A percentile compares a stretch with the other conserved stretches of the same genome.
Evolutionary conservation across 2,888 invertebrate genomes (phyloP).

Genomic region (Drosophila heteroneura): DNA sequence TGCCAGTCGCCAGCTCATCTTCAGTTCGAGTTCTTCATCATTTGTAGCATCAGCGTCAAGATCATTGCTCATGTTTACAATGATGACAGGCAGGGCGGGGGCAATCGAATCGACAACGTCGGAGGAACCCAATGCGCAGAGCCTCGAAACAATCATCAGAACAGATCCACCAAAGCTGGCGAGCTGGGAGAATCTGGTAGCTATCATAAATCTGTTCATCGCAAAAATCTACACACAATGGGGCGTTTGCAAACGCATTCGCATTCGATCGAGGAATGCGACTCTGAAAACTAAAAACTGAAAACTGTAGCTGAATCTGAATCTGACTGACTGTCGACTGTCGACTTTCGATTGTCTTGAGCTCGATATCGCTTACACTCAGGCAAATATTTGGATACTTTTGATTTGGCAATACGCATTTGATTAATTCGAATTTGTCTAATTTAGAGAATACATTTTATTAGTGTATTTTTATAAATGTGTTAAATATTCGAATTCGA

Average conservation of each 20-base stretch:
- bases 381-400: neutral
- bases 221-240: slow-evolving; percentile 84
- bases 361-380: slow-evolving; percentile 29
- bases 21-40: slow-evolving; percentile 83
- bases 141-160: slow-evolving; percentile 24
- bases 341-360: slow-evolving; percentile 51
- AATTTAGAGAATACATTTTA: neutral
- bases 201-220: slow-evolving; percentile 80
- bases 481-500: neutral
- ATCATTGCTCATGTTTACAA: slow-evolving; percentile 84
- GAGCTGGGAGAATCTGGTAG: slow-evolving; percentile 52
- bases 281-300: slow-evolving; percentile 45
- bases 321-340: slow-evolving; percentile 57
- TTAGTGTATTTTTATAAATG: neutral
- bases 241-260: slow-evolving; percentile 76
- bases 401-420: neutral
- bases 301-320: slow-evolving; percentile 39
- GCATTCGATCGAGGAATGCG: slow-evolving; percentile 57
- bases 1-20: slow-evolving; percentile 58
- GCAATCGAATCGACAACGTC: slow-evolving; percentile 45
- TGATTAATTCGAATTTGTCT: neutral
- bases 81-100: slow-evolving; percentile 77
- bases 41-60: slow-evolving; percentile 85
- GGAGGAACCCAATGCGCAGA: slow-evolving; percentile 20
- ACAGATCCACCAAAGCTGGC: slow-evolving; percentile 28